phyloP scores from a whole-genome alignment of 2,888 invertebrate species.

The Gonocerus acuteangulatus region DNA sequence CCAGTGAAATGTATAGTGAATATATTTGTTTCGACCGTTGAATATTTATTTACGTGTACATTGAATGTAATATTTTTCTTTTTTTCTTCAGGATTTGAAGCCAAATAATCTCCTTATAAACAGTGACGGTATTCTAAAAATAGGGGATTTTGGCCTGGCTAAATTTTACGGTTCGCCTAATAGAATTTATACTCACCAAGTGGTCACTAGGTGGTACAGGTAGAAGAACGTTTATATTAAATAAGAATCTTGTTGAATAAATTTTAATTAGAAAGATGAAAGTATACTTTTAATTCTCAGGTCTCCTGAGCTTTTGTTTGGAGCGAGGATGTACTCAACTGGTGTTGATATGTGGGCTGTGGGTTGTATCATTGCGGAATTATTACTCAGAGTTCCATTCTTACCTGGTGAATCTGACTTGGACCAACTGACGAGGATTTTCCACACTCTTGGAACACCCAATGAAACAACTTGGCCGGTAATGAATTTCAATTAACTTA shows the following conservation, averaged over 20 bases:
- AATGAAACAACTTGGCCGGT: constrained; percentile 87
- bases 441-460: constrained; percentile 87
- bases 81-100: constrained; percentile 78
- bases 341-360: constrained; percentile 99
- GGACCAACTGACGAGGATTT: constrained; percentile 92
- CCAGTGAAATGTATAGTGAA: too few species aligned
- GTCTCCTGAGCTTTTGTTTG: constrained; percentile 87
- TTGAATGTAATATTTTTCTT: too few species aligned
- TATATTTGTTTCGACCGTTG: too few species aligned
- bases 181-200: constrained; percentile 93
- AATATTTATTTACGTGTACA: too few species aligned
- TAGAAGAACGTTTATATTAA: constrained; percentile 41
- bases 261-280: too few species aligned
- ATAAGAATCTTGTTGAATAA: too few species aligned
- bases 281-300: too few species aligned
- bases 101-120: constrained; percentile 97
- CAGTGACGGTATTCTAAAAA: constrained; percentile 83
- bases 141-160: constrained; percentile 98
- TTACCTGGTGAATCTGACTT: constrained; percentile 95
- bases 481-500: too few species aligned
- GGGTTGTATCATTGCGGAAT: constrained; percentile 94
- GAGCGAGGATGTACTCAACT: constrained; percentile 88
- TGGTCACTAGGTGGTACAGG: constrained; percentile 91
- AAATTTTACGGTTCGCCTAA: constrained; percentile 96
- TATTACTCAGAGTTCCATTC: constrained; percentile 83